These are phyloP conservation scores for Myotis yumanensis DNA, from an alignment of 2,113 vertebrate species.

Conservation along the genomic window DNA sequence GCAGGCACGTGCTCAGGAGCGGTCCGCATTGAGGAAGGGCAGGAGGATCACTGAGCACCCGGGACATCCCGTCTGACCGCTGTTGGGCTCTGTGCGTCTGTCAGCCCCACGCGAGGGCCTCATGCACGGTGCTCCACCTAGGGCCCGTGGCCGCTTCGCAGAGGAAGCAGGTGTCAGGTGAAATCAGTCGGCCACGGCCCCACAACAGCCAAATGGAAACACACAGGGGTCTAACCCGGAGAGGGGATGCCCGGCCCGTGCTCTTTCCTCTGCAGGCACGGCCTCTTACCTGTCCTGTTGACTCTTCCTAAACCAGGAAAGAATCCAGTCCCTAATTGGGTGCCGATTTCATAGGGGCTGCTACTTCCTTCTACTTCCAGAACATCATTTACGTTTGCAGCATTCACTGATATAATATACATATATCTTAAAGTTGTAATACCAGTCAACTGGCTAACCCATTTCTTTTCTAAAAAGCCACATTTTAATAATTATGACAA, in stretches of 20 bases:
- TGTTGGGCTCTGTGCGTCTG: too few species aligned
- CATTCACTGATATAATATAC: neutral
- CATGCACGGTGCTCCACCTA: fast-evolving
- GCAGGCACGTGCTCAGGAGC: fast-evolving
- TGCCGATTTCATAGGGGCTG: too few species aligned
- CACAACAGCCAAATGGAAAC: neutral
- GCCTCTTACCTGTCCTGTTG: neutral
- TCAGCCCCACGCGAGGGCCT: neutral
- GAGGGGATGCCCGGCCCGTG: neutral
- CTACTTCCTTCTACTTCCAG: neutral
- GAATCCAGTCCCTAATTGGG: neutral
- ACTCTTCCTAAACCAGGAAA: neutral
- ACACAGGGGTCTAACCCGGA: neutral
- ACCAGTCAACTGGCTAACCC: neutral
- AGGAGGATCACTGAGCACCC: fast-evolving
- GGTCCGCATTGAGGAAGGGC: neutral
- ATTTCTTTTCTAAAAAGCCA: neutral
- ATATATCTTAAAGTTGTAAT: neutral
- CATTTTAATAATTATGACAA: neutral
- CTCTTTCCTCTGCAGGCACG: neutral
- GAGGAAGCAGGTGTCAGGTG: neutral
- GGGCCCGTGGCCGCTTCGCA: neutral
- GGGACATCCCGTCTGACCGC: neutral
- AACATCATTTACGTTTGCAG: neutral
- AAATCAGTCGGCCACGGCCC: neutral